phyloP scores from a whole-genome alignment of 2,888 invertebrate species.

The Altica lythri region DNA sequence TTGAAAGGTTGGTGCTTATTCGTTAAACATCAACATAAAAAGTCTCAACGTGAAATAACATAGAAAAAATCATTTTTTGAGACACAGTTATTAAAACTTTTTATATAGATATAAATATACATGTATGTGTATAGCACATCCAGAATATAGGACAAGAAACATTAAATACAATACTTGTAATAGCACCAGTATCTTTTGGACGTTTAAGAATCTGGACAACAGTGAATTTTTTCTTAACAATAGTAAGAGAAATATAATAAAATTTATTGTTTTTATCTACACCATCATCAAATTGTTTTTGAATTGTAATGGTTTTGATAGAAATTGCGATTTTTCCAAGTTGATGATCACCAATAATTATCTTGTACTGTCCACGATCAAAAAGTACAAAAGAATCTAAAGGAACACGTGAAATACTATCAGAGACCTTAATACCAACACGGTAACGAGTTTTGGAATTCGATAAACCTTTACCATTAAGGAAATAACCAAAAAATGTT shows the following conservation, averaged over 20 bases:
- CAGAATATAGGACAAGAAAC: conserved; percentile 98
- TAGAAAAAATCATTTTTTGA: too few species aligned
- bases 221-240: conserved; percentile 98
- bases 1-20: too few species aligned
- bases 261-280: conserved; percentile 97
- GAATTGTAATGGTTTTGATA: conserved; percentile 99
- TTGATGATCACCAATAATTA: conserved; percentile 99
- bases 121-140: conserved; percentile 99
- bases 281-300: conserved; percentile 96
- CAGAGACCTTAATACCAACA: conserved; percentile 89
- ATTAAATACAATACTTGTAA: conserved; percentile 95
- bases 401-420: conserved; percentile 98
- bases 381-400: conserved; percentile 99
- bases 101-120: too few species aligned
- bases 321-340: conserved; percentile 99
- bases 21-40: too few species aligned
- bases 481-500: conserved; percentile 64
- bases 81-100: too few species aligned
- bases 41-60: too few species aligned
- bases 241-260: conserved; percentile 99
- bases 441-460: conserved; percentile 79
- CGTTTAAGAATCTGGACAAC: conserved; percentile 98
- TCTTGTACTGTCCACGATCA: conserved; percentile 98
- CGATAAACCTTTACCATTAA: conserved; percentile 73
- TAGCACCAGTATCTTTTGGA: conserved; percentile 86